phyloP scores from a whole-genome alignment of 2,888 invertebrate genomes.

The Campoplex capitator region DNA sequence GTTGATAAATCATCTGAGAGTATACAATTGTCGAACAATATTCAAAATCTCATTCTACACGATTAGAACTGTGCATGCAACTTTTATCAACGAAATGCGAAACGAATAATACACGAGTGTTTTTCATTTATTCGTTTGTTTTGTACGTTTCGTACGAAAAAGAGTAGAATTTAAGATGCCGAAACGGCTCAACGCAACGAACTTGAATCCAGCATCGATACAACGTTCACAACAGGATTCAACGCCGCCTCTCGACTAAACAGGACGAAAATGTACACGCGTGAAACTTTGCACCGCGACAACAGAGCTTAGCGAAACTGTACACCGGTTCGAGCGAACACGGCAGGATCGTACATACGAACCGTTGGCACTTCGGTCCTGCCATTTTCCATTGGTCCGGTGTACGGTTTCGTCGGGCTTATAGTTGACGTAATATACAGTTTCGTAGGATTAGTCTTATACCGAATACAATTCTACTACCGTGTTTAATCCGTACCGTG shows the following conservation, averaged over 20 bases:
- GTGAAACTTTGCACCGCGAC: neutral
- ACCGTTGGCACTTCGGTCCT: neutral
- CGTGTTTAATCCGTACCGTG: neutral
- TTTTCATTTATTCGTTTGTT: no score
- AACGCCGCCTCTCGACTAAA: neutral
- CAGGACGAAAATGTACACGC: neutral
- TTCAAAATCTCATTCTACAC: no score
- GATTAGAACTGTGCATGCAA: no score
- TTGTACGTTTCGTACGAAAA: neutral
- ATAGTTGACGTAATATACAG: neutral
- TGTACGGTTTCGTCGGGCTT: neutral
- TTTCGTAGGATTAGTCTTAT: neutral
- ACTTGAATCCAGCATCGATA: neutral
- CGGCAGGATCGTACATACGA: neutral
- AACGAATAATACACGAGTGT: no score
- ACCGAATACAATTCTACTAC: neutral
- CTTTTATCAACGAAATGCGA: no score
- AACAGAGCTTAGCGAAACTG: conserved; percentile 1
- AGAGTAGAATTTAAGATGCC: neutral
- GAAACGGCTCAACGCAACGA: neutral
- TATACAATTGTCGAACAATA: no score
- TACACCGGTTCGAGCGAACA: neutral
- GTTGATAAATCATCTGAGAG: no score
- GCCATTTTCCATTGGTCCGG: neutral
- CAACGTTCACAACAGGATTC: neutral